These are phyloP conservation scores for Pristionchus japonicus DNA, from an alignment of 2,888 invertebrate species.

Conservation along the genomic window DNA sequence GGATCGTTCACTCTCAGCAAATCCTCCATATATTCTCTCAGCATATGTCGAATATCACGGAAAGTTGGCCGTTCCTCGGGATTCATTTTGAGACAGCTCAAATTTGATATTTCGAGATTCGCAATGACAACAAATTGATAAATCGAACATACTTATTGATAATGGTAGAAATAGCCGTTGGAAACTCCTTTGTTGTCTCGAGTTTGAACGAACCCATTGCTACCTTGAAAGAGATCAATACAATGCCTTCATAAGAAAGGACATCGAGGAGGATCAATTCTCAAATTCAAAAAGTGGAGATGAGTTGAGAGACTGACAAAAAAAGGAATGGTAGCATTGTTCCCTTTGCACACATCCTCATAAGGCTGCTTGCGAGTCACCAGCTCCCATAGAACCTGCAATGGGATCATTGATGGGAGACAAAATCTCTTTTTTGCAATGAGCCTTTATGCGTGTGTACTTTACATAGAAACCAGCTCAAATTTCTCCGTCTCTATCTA, in stretches of 20 bases:
- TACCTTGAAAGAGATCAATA: too few species aligned
- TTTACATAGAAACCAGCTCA: too few species aligned
- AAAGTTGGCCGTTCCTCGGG: slow-evolving; percentile 4
- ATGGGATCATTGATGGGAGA: too few species aligned
- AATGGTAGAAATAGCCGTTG: not conserved
- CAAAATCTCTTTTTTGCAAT: too few species aligned
- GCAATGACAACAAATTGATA: too few species aligned
- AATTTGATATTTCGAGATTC: not conserved
- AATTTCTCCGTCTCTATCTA: too few species aligned
- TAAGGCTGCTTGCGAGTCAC: slow-evolving; percentile 42
- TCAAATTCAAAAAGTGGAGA: too few species aligned
- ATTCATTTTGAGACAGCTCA: slow-evolving; percentile 26
- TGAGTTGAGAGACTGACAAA: too few species aligned
- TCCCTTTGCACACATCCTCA: not conserved
- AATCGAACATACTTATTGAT: not conserved
- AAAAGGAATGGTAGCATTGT: slow-evolving; percentile 7
- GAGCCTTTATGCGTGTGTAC: too few species aligned
- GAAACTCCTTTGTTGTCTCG: not conserved
- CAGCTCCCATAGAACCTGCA: slow-evolving; percentile 39
- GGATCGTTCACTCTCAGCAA: slow-evolving; percentile 29
- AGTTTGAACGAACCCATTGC: not conserved
- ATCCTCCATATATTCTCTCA: slow-evolving; percentile 21
- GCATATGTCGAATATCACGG: not conserved
- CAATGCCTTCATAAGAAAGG: too few species aligned
- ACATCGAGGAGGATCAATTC: too few species aligned